These are phyloP conservation scores for Polia nebulosa DNA, from an alignment of 2,888 invertebrate genomes.

Conservation along the genomic window DNA sequence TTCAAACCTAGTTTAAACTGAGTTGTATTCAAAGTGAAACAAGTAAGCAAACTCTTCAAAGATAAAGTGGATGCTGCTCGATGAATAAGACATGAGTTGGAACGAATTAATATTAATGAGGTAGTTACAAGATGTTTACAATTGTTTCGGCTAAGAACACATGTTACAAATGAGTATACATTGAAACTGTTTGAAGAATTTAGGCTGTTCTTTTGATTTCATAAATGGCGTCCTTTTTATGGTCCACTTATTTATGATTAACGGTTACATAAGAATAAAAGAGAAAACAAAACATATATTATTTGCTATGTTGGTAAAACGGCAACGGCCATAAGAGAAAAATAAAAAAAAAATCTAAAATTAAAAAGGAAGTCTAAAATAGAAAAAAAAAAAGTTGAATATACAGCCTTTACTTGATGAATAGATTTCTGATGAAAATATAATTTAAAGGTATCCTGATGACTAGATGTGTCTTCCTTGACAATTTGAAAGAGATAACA, in stretches of 20 bases:
- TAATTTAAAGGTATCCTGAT: no score
- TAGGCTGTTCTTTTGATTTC: slow-evolving; percentile 2
- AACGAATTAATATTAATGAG: slow-evolving; percentile 60
- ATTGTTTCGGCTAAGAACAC: slow-evolving; percentile 47
- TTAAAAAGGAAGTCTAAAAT: no score
- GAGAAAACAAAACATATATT: no score
- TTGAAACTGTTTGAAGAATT: slow-evolving; percentile 13
- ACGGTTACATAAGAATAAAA: not conserved
- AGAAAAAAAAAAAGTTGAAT: no score
- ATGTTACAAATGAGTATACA: slow-evolving; percentile 18
- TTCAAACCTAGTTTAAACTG: slow-evolving; percentile 54
- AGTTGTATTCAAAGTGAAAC: slow-evolving; percentile 58
- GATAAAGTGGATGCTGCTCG: slow-evolving; percentile 57
- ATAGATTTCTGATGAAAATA: no score
- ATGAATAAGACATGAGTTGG: slow-evolving; percentile 60
- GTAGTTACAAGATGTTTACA: slow-evolving; percentile 59
- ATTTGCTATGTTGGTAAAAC: no score
- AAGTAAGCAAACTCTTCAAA: slow-evolving; percentile 60
- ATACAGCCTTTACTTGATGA: no score
- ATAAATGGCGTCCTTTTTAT: not conserved
- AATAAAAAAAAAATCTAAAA: no score
- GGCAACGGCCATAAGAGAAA: no score
- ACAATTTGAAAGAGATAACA: no score
- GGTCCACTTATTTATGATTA: not conserved
- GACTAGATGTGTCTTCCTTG: no score